phyloP scores from a whole-genome alignment of 2,113 vertebrate genomes.

The Platichthys stellatus region DNA sequence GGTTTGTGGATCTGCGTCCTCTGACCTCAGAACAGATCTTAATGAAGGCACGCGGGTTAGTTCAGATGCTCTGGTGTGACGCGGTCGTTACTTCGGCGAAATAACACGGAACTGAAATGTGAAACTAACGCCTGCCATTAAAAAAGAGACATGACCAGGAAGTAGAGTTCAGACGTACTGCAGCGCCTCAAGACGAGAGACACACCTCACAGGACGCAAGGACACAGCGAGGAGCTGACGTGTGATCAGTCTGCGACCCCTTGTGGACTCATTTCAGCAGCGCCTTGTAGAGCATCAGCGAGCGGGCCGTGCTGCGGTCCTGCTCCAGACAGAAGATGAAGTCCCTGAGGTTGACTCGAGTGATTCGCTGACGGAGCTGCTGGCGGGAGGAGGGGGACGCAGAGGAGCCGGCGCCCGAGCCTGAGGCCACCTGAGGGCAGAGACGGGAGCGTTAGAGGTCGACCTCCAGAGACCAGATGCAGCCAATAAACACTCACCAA shows the following conservation, averaged over 20 bases:
- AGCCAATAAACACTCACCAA: neutral
- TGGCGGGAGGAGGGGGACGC: slow-evolving; percentile 72
- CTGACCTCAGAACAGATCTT: neutral
- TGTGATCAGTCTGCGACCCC: neutral
- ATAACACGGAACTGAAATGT: neutral
- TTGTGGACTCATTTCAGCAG: slow-evolving; percentile 71
- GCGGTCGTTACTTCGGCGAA: neutral
- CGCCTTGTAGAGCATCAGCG: slow-evolving; percentile 85
- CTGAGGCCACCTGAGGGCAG: slow-evolving; percentile 69
- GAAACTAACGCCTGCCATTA: neutral
- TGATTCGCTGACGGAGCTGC: slow-evolving; percentile 86
- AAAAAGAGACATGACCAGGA: neutral
- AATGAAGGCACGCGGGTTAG: neutral
- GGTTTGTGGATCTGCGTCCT: neutral
- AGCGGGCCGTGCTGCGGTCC: slow-evolving; percentile 82
- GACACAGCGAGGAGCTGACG: neutral
- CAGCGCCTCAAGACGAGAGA: neutral
- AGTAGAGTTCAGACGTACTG: neutral
- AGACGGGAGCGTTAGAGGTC: neutral
- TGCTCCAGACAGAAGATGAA: slow-evolving; percentile 90
- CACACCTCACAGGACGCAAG: neutral
- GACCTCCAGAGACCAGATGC: no score
- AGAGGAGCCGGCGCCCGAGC: slow-evolving; percentile 61
- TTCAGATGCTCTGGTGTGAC: neutral
- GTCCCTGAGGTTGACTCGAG: slow-evolving; percentile 89